These are phyloP conservation scores for Calypte anna DNA, from an alignment of 2,113 vertebrate species.

Conservation along the genomic window DNA sequence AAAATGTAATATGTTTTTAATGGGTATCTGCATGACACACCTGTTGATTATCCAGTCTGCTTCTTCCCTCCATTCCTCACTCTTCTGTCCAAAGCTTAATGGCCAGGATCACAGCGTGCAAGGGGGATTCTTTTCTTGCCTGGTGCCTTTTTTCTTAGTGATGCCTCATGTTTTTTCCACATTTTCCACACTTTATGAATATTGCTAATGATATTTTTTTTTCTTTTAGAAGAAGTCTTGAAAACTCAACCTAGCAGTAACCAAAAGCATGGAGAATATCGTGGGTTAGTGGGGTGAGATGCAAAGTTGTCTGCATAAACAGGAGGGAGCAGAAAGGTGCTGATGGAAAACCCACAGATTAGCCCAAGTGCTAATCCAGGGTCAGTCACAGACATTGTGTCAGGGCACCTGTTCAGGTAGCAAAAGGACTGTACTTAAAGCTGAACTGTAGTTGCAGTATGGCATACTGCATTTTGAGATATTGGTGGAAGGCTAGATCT, in stretches of 20 bases:
- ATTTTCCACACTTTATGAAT: neutral
- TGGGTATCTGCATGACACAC: neutral
- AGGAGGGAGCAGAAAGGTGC: neutral
- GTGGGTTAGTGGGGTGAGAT: neutral
- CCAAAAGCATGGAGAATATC: neutral
- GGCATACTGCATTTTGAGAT: neutral
- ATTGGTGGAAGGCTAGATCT: neutral
- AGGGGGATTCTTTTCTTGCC: neutral
- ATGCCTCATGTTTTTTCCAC: neutral
- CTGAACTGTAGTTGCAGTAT: neutral
- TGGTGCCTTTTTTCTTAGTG: constrained; percentile 16
- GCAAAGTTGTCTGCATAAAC: neutral
- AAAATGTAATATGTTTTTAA: neutral
- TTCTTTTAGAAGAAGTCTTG: neutral
- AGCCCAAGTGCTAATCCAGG: neutral
- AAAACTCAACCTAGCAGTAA: neutral
- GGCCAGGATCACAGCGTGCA: neutral
- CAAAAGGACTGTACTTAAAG: neutral
- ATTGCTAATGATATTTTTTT: neutral
- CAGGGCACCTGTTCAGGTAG: neutral
- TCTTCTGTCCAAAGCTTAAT: constrained; percentile 30
- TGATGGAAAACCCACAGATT: neutral
- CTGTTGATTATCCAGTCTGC: constrained; percentile 5
- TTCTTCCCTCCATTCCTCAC: constrained; percentile 16
- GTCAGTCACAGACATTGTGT: neutral